Conservation (phyloP, 2,888 invertebrate species). For the Pyralis farinalis region DNA sequence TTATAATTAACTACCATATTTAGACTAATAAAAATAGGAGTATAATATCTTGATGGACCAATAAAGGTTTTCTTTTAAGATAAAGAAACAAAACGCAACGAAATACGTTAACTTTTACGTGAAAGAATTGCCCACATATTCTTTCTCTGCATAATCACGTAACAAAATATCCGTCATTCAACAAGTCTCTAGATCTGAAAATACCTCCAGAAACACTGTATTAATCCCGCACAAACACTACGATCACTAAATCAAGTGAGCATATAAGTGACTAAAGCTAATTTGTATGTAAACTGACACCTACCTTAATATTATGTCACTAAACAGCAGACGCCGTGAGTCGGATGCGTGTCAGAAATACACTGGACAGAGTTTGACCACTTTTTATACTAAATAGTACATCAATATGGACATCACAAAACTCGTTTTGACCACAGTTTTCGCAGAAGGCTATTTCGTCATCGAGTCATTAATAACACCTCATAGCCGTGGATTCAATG, state of each 20-base stretch:
- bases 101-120: too few relatives aligned
- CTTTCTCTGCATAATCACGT: too few relatives aligned
- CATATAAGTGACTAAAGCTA: not conserved
- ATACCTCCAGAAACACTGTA: too few relatives aligned
- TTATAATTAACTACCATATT: too few relatives aligned
- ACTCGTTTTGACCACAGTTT: conserved; percentile 10
- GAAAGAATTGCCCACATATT: too few relatives aligned
- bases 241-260: not conserved
- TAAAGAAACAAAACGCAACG: too few relatives aligned
- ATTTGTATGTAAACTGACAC: conserved; percentile 9
- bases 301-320: conserved; percentile 26
- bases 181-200: too few relatives aligned
- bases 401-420: conserved; percentile 11
- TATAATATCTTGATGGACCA: too few relatives aligned
- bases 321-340: conserved; percentile 18
- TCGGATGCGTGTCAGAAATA: conserved; percentile 1
- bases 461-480: not conserved
- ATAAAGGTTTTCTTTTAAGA: too few relatives aligned
- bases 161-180: too few relatives aligned
- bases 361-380: conserved; percentile 12
- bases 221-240: not conserved
- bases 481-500: not conserved
- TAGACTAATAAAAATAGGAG: too few relatives aligned
- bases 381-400: conserved; percentile 17
- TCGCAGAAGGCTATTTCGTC: conserved; percentile 1